Percentiles rank a stretch among this genome's conserved stretches.
Conservation (phyloP, 2,113 vertebrate species). For the Cololabis saira region DNA sequence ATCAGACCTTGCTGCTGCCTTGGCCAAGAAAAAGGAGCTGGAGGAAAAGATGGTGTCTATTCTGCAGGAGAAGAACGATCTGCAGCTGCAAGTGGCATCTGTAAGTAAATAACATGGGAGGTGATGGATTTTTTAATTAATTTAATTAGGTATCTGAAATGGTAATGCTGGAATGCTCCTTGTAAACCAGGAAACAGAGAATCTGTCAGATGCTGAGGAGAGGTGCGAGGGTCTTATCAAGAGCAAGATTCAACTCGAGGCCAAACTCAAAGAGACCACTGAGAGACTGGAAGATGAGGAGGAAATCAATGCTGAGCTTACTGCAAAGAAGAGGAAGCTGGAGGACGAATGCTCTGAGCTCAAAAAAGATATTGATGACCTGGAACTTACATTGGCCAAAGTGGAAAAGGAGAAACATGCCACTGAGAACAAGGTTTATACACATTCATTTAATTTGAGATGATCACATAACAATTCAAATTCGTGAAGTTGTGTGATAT, state of each 20-base stretch:
- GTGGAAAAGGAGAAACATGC: slow-evolving; percentile 77
- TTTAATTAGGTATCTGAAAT: too few species aligned
- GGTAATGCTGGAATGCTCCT: background rate
- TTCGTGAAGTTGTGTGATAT: background rate
- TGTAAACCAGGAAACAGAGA: slow-evolving; percentile 84
- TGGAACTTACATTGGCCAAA: slow-evolving; percentile 77
- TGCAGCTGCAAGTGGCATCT: slow-evolving; percentile 78
- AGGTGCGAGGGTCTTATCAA: slow-evolving; percentile 89
- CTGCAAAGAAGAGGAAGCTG: slow-evolving; percentile 86
- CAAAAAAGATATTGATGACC: slow-evolving; percentile 74
- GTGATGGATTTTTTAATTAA: background rate
- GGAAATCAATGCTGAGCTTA: slow-evolving; percentile 85
- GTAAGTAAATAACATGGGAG: slow-evolving; percentile 52
- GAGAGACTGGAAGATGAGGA: slow-evolving; percentile 87
- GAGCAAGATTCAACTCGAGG: slow-evolving; percentile 86
- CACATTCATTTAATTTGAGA: background rate
- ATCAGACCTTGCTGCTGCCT: slow-evolving; percentile 81
- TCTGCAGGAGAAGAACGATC: slow-evolving; percentile 81
- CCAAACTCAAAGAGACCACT: slow-evolving; percentile 84
- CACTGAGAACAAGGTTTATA: slow-evolving; percentile 67
- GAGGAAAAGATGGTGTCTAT: slow-evolving; percentile 82
- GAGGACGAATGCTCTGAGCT: slow-evolving; percentile 84
- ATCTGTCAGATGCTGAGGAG: slow-evolving; percentile 89
- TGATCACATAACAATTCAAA: background rate
- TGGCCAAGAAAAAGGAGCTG: slow-evolving; percentile 80